Base-by-base conservation (phyloP, 2,888 invertebrate genomes). In the Caradrina clavipalpis region DNA sequence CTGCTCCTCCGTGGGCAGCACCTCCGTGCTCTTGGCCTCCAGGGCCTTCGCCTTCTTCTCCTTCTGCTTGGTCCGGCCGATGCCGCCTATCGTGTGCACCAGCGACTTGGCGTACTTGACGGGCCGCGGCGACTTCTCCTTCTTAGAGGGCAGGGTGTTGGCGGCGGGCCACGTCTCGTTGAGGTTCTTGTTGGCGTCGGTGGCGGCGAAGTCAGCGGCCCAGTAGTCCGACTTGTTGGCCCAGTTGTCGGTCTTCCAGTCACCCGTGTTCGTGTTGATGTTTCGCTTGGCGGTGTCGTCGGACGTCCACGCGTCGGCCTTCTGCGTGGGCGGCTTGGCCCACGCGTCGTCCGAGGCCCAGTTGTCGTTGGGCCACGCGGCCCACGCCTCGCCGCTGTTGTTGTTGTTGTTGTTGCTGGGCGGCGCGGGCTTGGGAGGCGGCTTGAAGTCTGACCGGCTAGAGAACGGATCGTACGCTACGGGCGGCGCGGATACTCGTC, bases 1-100 rank as follows among this genome's bases (percentile, higher is more conserved):
- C 89, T 97, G 96, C 85, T 97, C 97, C 89, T 98, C 97, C 0
- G 96, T 94, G 0, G 96, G 93, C 82, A 94, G 64, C 15, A 83
- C 66, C 77, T 90, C 92, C 2, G 85, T 69, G n/a, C 90, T 88
- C 22, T 89, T 85, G 11, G 90, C 77, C 66, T 89, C 90, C 17
- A 71, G 0, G 1, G 51, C 81, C 13, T 92, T 89, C 1, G 83
- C 87, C 78, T 95, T 96, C 81, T 96, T 96, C 1, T 94, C 89
- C 85, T 91, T 92, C 78, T 93, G 90, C 78, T 83, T 89, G 63
- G 89, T 77, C 66, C 95, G 83, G 0, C 94, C 96, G 60, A 96
- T 94, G 6, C 96, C 96, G 26, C 96, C 96, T 88, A 96, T 94
- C 80, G 96, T 95, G 81, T 96, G 93, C 15, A 95, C 96, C 17